phyloP scores from a whole-genome alignment of 2,797 vertebrate species.

The Peromyscus nudipes region DNA sequence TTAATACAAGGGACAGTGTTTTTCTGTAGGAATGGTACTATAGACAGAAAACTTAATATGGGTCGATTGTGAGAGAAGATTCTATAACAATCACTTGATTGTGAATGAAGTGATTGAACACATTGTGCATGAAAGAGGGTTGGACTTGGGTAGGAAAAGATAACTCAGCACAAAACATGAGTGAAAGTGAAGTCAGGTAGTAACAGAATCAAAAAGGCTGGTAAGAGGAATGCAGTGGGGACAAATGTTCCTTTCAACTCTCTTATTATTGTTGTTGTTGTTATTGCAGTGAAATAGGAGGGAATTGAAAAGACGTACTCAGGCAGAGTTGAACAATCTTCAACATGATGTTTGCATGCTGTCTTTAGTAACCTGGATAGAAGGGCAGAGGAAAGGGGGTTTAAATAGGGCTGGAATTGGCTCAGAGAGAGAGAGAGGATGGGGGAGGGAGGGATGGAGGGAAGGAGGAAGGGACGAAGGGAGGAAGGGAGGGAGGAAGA shows the following conservation, averaged over 20 bases:
- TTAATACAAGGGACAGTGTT: not conserved
- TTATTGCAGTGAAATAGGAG: not conserved
- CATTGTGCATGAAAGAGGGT: not conserved
- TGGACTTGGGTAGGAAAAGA: not conserved
- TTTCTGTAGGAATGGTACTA: not conserved
- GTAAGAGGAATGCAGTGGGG: not conserved
- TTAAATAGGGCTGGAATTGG: not conserved
- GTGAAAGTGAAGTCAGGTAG: not conserved
- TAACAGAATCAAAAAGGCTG: not conserved
- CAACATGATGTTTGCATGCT: not conserved
- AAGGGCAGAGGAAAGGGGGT: not conserved
- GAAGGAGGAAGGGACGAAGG: rapidly evolving
- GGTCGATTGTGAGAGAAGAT: not conserved
- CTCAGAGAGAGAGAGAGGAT: not conserved
- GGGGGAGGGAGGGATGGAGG: rapidly evolving
- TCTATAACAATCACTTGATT: too few species aligned
- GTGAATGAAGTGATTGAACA: not conserved
- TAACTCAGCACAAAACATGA: not conserved
- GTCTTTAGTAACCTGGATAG: not conserved
- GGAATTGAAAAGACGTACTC: not conserved
- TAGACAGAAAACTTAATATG: not conserved
- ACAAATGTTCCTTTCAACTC: not conserved
- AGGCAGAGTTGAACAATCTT: not conserved
- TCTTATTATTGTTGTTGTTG: not conserved
- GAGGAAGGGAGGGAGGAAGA: rapidly evolving